Percentiles rank a stretch among this genome's conserved stretches.
Conservation (phyloP, 2,113 vertebrate species). For the Percopsis transmontana region DNA sequence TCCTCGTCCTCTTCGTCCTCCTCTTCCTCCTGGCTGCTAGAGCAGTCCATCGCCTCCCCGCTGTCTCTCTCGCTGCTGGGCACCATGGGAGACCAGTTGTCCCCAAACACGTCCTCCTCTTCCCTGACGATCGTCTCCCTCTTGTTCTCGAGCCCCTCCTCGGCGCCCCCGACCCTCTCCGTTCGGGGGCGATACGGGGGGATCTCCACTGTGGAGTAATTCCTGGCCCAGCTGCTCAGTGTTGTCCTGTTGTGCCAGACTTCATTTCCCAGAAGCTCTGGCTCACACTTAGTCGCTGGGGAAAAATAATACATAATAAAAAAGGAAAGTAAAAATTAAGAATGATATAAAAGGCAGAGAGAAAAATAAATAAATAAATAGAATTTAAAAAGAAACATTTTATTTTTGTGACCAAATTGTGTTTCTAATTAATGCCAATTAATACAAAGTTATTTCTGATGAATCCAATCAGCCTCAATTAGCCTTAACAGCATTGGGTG, state of each 20-base stretch:
- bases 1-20: constrained; percentile 26
- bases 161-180: constrained; percentile 43
- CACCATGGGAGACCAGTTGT: constrained; percentile 62
- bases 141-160: constrained; percentile 31
- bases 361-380: neutral
- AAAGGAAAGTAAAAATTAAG: neutral
- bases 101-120: constrained; percentile 33
- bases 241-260: constrained; percentile 76
- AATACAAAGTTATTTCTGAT: too few relatives aligned
- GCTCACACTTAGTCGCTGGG: constrained; percentile 68
- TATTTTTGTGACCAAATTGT: neutral
- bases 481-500: too few relatives aligned
- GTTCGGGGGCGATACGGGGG: constrained; percentile 84
- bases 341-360: neutral
- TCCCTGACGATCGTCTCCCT: constrained; percentile 17
- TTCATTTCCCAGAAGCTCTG: constrained; percentile 70
- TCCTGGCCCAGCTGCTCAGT: constrained; percentile 82
- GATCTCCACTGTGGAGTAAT: constrained; percentile 88
- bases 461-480: too few relatives aligned
- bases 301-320: neutral
- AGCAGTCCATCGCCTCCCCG: constrained; percentile 92
- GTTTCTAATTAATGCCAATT: too few relatives aligned
- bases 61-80: constrained; percentile 73
- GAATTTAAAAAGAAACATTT: neutral
- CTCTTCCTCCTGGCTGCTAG: constrained; percentile 78